Evolutionary conservation across 1,140 invertebrate species (phyloP).

Genomic region (Papilio helenus): DNA sequence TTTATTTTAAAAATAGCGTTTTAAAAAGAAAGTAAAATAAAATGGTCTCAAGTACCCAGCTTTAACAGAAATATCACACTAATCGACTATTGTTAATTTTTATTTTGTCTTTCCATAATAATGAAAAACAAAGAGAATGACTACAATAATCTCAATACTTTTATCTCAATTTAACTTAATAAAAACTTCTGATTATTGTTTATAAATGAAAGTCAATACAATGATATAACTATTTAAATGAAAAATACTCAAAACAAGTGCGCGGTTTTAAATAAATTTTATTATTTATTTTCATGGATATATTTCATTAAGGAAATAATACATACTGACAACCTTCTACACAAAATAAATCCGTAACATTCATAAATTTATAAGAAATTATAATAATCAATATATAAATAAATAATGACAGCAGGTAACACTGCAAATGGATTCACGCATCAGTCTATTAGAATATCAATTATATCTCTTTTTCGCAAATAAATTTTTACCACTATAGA

Average conservation of each 20-base stretch:
- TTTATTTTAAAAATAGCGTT: slow-evolving; percentile 20
- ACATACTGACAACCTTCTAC: slow-evolving; percentile 2
- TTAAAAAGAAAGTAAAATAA: slow-evolving; percentile 17
- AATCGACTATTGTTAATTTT: slow-evolving; percentile 27
- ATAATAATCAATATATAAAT: slow-evolving; percentile 20
- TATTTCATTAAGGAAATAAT: not conserved
- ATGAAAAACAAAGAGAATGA: not conserved
- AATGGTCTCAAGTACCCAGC: slow-evolving; percentile 12
- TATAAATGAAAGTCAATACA: not conserved
- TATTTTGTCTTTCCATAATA: slow-evolving; percentile 1
- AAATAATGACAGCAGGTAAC: slow-evolving; percentile 11
- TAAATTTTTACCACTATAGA: not conserved
- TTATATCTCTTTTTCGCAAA: not conserved
- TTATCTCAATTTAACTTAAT: slow-evolving; percentile 7
- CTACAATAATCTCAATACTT: slow-evolving; percentile 26
- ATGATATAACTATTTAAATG: not conserved
- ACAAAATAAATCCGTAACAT: not conserved
- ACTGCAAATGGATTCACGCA: slow-evolving; percentile 11
- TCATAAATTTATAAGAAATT: not conserved
- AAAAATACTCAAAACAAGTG: not conserved
- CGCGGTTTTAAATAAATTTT: not conserved
- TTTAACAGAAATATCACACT: slow-evolving; percentile 26
- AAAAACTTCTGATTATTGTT: not conserved
- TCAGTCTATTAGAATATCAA: slow-evolving; percentile 21
- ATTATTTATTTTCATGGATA: no score